A percentile compares a stretch with the other conserved stretches of the same genome.
Evolutionary conservation across 2,888 invertebrate genomes (phyloP).

Genomic region (Ellobium chinense): DNA sequence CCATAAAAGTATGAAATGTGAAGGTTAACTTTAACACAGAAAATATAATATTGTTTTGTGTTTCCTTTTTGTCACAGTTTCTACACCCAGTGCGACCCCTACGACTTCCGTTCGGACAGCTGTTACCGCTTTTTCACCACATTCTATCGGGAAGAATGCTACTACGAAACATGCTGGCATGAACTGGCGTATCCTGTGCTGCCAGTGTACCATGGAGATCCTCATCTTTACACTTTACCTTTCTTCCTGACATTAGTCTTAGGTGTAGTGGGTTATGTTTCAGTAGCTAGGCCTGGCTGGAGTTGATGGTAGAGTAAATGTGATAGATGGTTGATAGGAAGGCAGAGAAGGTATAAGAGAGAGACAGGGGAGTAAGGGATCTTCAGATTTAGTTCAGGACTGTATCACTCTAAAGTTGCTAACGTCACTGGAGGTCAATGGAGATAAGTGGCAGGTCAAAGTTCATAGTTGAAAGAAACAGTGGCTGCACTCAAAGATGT

Average conservation of each 20-base stretch:
- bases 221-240: conserved; percentile 55
- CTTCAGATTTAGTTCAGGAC: no score
- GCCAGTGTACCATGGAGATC: conserved; percentile 54
- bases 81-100: conserved; percentile 55
- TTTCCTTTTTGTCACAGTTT: conserved; percentile 51
- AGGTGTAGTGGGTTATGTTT: conserved; percentile 61
- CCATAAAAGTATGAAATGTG: no score
- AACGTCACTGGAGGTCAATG: no score
- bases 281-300: conserved; percentile 54
- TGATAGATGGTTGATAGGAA: not conserved
- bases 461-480: no score
- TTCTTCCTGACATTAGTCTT: conserved; percentile 56
- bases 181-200: conserved; percentile 66
- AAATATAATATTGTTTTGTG: no score
- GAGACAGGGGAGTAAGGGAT: no score
- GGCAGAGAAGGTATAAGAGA: not conserved
- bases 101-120: conserved; percentile 45
- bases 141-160: conserved; percentile 59
- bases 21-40: no score
- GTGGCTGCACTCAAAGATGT: no score
- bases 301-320: not conserved
- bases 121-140: conserved; percentile 54
- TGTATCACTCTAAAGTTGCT: no score
- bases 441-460: no score
- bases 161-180: conserved; percentile 66